Conservation (phyloP, 2,888 invertebrate species). For the Drosophila prolongata region DNA sequence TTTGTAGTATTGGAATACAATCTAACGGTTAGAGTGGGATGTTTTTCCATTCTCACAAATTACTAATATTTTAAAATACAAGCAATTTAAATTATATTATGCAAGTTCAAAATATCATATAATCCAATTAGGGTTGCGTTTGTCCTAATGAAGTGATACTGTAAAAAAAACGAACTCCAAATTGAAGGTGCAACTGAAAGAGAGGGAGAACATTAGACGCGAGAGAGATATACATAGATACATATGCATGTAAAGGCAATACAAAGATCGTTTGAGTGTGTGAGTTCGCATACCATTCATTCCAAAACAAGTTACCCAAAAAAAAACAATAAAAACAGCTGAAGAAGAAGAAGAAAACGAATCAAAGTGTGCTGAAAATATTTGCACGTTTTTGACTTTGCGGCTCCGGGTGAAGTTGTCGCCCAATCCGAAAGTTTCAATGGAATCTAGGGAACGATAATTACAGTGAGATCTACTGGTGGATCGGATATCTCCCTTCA, state of each 20-base stretch:
- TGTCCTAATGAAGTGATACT: slow-evolving; percentile 1
- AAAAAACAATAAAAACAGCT: slow-evolving; percentile 12
- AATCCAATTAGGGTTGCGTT: neutral
- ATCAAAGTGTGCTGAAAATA: slow-evolving; percentile 62
- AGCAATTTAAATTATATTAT: no score
- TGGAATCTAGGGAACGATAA: slow-evolving; percentile 11
- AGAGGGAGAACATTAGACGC: neutral
- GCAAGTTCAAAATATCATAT: neutral
- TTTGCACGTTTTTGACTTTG: slow-evolving; percentile 71
- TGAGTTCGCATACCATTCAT: slow-evolving; percentile 57
- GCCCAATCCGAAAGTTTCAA: slow-evolving; percentile 37
- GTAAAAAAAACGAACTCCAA: neutral
- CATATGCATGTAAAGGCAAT: neutral
- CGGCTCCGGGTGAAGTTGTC: slow-evolving; percentile 29
- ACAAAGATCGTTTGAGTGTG: neutral
- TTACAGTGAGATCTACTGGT: slow-evolving; percentile 22
- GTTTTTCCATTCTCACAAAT: no score
- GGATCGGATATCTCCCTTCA: slow-evolving; percentile 2
- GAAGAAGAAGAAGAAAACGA: slow-evolving; percentile 16
- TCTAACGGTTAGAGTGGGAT: no score
- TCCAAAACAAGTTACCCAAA: slow-evolving; percentile 55
- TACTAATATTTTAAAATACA: no score
- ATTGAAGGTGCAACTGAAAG: slow-evolving; percentile 6
- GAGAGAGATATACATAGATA: slow-evolving; percentile 5
- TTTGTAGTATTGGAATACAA: no score